Conservation (phyloP, 2,888 invertebrate species). For the Dicranocentrus wangi region DNA sequence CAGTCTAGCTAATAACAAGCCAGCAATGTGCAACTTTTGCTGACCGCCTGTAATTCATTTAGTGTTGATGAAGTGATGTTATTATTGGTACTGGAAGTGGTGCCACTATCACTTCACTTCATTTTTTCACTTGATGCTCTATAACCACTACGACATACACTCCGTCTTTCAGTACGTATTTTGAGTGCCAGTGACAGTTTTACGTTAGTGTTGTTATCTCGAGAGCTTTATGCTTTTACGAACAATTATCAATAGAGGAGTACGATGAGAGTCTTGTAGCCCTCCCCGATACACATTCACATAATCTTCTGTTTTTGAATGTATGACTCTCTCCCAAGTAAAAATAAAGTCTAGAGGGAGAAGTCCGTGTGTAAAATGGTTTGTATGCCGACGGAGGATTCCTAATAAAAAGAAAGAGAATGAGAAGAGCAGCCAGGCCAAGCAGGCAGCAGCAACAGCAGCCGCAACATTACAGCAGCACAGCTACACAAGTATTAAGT, state of each 20-base stretch:
- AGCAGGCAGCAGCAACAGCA: conserved; percentile 32
- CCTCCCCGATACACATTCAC: conserved; percentile 6
- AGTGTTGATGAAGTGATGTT: conserved; percentile 24
- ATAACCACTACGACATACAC: not conserved
- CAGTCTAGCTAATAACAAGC: not conserved
- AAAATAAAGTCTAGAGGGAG: conserved; percentile 9
- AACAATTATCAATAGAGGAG: conserved; percentile 8
- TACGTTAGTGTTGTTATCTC: conserved; percentile 1
- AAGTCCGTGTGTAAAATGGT: not conserved
- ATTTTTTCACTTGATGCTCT: not conserved
- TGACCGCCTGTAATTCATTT: conserved; percentile 27
- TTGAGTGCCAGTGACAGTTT: not conserved
- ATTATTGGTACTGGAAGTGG: conserved; percentile 20
- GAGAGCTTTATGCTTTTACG: conserved; percentile 18
- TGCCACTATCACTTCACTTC: conserved; percentile 15
- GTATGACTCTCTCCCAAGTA: conserved; percentile 1
- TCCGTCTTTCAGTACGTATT: not conserved
- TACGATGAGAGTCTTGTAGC: not conserved
- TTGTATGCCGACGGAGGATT: conserved; percentile 4
- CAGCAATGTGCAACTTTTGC: not conserved
- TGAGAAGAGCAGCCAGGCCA: conserved; percentile 23
- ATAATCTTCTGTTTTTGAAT: conserved; percentile 1
- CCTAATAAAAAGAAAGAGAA: not conserved
- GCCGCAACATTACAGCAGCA: conserved; percentile 59
- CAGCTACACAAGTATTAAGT: conserved; percentile 56